A percentile compares a stretch with the other conserved stretches of the same genome.
These are phyloP conservation scores for Alosa sapidissima DNA, from an alignment of 2,797 vertebrate species.

Conservation along the genomic window DNA sequence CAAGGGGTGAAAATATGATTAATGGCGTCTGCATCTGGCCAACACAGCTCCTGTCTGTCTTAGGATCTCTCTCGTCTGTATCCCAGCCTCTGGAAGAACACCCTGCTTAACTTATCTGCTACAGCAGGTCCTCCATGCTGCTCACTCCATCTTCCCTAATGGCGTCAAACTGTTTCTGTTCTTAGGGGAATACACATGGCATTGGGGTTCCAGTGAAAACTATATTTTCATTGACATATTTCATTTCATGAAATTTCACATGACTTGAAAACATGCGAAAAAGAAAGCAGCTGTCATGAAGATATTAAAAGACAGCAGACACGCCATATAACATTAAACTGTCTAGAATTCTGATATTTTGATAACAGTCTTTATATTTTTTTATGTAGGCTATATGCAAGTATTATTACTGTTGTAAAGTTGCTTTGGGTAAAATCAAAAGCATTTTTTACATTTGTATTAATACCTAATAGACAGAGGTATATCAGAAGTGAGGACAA, in stretches of 20 bases:
- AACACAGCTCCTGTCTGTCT: background rate
- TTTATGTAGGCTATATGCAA: background rate
- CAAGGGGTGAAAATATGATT: background rate
- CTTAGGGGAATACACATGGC: constrained; percentile 40
- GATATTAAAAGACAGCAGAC: background rate
- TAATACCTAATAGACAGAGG: background rate
- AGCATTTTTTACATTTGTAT: background rate
- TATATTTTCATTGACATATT: constrained; percentile 22
- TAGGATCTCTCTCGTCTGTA: background rate
- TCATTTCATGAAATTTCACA: background rate
- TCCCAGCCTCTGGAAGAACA: background rate
- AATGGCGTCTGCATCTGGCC: background rate
- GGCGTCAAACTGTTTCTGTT: constrained; percentile 39
- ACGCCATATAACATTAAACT: background rate
- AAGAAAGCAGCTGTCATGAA: background rate
- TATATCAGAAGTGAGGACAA: background rate
- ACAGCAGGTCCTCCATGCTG: constrained; percentile 39
- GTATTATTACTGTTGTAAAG: background rate
- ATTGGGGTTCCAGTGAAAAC: constrained; percentile 14
- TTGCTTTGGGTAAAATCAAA: background rate
- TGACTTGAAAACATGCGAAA: background rate
- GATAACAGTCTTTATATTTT: too few relatives aligned
- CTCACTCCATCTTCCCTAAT: constrained; percentile 43
- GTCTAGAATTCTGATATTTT: too few relatives aligned
- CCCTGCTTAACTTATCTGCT: constrained; percentile 11